Base-by-base conservation (phyloP, 2,113 vertebrate species). In the Sinocyclocheilus maitianheensis region DNA sequence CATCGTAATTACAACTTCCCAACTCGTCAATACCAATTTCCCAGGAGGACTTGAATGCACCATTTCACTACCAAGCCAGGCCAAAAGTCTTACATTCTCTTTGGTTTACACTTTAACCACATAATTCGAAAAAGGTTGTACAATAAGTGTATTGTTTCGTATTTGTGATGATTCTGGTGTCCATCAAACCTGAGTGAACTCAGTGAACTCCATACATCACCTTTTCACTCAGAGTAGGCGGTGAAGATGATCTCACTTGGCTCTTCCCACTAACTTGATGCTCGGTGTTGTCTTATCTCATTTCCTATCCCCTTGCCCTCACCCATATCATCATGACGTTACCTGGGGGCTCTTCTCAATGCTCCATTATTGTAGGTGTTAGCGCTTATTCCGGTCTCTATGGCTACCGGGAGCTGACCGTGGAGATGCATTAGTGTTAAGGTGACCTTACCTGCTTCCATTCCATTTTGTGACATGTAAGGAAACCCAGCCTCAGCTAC, bases 341-440 rank as follows among this genome's bases (percentile, higher is more conserved):
- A 74, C 71, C 3, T n/a, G 63, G 87, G 88, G 86, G 88, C 85
- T 83, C 71, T 53, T 85, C 86, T 84, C 65, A 90, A 82, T 79
- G 84, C 85, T 58, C 62, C 37, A 26, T 48, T 85, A 81, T 86
- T 81, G 60, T 65, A 82, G 76, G 81, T 83, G 75, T 81, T 82
- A 86, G 72, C 22, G 76, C 81, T 58, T 85, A 86, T 72, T 80
- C 84, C 84, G 0, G 81, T 94, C 90, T 84, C 91, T 87, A 88
- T 91, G 91, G 62, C 86, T 34, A 94, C 91, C 11, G 58, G 82
- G 69, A 85, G 48, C 87, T 82, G 84, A 79, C 43, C 37, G 58
- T 37, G 48, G 63, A 14, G 26, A 80, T 62, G 81, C 0, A 53
- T 86, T 85, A 77, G 69, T 87, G 85, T 88, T 89, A 84, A 34